Evolutionary conservation across 2,797 vertebrate species (phyloP).

Genomic region (Euthynnus affinis): DNA sequence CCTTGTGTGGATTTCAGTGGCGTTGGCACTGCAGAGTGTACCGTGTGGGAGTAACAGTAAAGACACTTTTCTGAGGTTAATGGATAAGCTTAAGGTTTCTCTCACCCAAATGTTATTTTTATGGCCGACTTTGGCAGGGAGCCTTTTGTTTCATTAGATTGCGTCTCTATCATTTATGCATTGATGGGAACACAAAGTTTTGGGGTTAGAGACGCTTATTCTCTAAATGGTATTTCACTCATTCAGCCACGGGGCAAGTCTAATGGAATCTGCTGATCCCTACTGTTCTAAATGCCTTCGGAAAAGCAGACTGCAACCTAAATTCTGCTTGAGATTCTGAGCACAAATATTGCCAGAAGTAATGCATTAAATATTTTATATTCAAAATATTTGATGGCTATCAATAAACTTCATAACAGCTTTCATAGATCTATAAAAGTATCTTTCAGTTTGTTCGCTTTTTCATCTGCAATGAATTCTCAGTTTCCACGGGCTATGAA

Average conservation of each 20-base stretch:
- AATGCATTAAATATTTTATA: slow-evolving; percentile 75
- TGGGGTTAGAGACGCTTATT: slow-evolving; percentile 83
- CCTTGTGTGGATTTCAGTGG: slow-evolving; percentile 53
- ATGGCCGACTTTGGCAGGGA: slow-evolving; percentile 83
- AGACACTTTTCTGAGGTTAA: slow-evolving; percentile 77
- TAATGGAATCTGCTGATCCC: slow-evolving; percentile 85
- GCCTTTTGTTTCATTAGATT: slow-evolving; percentile 86
- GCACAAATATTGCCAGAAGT: slow-evolving; percentile 76
- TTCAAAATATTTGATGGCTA: slow-evolving; percentile 78
- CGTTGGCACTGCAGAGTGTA: slow-evolving; percentile 31
- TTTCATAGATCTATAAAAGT: slow-evolving; percentile 78
- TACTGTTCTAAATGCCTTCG: slow-evolving; percentile 76
- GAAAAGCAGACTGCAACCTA: slow-evolving; percentile 62
- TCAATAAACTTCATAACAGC: slow-evolving; percentile 78
- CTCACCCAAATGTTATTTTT: slow-evolving; percentile 85
- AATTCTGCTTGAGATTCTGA: slow-evolving; percentile 71
- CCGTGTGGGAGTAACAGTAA: slow-evolving; percentile 49
- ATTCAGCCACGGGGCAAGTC: slow-evolving; percentile 85
- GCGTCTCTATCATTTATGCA: slow-evolving; percentile 86
- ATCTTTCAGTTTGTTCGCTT: slow-evolving; percentile 79
- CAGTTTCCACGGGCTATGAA: slow-evolving; percentile 76
- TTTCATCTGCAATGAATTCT: slow-evolving; percentile 81
- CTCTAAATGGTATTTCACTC: slow-evolving; percentile 84
- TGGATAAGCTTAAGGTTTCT: slow-evolving; percentile 78
- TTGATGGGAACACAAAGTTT: slow-evolving; percentile 83